phyloP scores from a whole-genome alignment of 2,888 invertebrate species.

The Phaedon cochleariae region DNA sequence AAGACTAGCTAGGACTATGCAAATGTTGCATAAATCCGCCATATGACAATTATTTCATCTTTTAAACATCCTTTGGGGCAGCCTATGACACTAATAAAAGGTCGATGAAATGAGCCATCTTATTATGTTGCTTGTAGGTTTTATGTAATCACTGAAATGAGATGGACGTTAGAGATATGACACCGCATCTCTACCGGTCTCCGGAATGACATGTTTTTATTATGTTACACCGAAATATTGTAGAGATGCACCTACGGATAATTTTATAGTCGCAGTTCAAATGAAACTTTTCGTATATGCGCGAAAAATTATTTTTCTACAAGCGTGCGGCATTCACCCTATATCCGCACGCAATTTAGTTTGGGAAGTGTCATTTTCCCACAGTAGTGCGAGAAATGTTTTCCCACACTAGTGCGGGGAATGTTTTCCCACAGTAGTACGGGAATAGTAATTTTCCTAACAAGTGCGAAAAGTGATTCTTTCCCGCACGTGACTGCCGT shows the following conservation, averaged over 20 bases:
- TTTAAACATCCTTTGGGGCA: background rate
- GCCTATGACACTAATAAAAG: constrained; percentile 36
- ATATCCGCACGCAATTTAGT: too few species aligned
- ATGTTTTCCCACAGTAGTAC: too few species aligned
- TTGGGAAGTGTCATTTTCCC: too few species aligned
- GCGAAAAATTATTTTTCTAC: background rate
- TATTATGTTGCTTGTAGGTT: constrained; percentile 46
- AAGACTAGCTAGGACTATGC: too few species aligned
- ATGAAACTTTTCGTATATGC: background rate
- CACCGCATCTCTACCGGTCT: constrained; percentile 48
- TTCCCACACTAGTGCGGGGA: too few species aligned
- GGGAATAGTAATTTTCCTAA: too few species aligned
- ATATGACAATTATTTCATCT: too few species aligned
- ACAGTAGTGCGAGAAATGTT: too few species aligned
- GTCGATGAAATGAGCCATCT: constrained; percentile 44
- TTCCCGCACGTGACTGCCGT: too few species aligned
- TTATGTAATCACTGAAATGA: constrained; percentile 48
- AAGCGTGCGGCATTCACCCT: too few species aligned
- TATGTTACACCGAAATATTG: constrained; percentile 32
- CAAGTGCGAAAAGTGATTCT: too few species aligned
- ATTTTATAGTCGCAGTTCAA: constrained; percentile 7
- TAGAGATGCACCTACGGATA: constrained; percentile 24
- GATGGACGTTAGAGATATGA: constrained; percentile 50
- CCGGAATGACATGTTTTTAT: constrained; percentile 41
- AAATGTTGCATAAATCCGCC: too few species aligned